Conservation (phyloP, 2,113 vertebrate species). For the Dendrocopos noguchii region DNA sequence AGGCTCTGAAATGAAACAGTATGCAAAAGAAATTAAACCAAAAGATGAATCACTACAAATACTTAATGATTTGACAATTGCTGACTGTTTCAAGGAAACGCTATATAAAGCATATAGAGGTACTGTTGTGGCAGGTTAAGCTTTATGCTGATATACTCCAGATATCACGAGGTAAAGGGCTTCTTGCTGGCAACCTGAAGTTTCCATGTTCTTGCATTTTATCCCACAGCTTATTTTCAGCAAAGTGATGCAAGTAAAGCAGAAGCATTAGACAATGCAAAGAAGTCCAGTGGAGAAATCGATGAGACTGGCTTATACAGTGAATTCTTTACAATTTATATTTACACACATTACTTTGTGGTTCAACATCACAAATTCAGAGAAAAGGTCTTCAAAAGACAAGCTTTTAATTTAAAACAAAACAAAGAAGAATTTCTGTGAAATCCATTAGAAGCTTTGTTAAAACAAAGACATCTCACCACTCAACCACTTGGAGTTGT, state of each 20-base stretch:
- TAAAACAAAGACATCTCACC: conserved; percentile 78
- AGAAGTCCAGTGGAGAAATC: not conserved
- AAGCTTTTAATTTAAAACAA: not conserved
- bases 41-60: not conserved
- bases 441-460: not conserved
- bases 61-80: not conserved
- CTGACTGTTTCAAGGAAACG: not conserved
- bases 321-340: not conserved
- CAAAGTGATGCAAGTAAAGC: not conserved
- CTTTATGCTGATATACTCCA: not conserved
- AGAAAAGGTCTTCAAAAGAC: not conserved
- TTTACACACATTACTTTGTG: not conserved
- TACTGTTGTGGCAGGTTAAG: not conserved
- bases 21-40: not conserved
- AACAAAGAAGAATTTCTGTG: not conserved
- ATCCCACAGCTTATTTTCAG: not conserved
- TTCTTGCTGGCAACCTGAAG: not conserved
- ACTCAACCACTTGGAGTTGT: conserved; percentile 99
- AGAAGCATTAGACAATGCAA: not conserved
- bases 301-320: not conserved
- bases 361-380: not conserved
- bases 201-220: not conserved
- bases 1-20: conserved; percentile 82
- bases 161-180: not conserved
- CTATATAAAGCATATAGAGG: not conserved